Base-by-base conservation (phyloP, 2,113 vertebrate species). In the Indicator maculatus region DNA sequence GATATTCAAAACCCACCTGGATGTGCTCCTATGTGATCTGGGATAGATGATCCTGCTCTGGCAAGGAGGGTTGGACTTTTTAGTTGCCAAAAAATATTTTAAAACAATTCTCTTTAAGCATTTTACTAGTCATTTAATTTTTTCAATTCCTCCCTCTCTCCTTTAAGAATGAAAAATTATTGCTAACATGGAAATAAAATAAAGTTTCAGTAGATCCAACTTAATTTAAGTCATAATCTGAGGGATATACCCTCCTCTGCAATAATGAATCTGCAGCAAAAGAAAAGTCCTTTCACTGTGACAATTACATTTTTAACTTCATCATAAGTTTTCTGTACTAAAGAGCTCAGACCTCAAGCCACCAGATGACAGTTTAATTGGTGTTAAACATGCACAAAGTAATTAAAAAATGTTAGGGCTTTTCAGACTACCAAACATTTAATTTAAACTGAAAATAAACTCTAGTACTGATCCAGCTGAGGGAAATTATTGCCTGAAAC, bases 391-490 rank as follows among this genome's bases (percentile, higher is more conserved):
- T 44, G 16, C 20, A 41, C 18, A 64, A 91, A 50, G 10, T 72
- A 45, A 91, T 88, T 95, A 18, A 7, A 36, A 86, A 63, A 86
- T 33, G 4, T 44, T 65, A 79, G 15, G 33, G 92, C 21, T 41
- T 39, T 59, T 84, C 55, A 66, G 9, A 38, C 26, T 64, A 50
- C 81, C 66, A 86, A 91, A 76, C 56, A 96, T 9, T 75, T 31
- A 93, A 65, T 88, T 93, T 93, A 90, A 93, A 86, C 5, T 56
- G 47, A 95, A 95, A 93, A 97, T 72, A 86, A 93, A 52, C 23
- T 71, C 9, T 66, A 39, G 3, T 75, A 64, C 30, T 91, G 58
- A 95, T 83, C 12, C 78, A 73, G n/a, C 45, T 79, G 47, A 92
- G 17, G 26, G 53, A 96, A 96, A 88, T 91, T 76, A 75, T 91